These are phyloP conservation scores for Saguinus imperator DNA, from an alignment of 2,113 vertebrate species.

Conservation along the genomic window DNA sequence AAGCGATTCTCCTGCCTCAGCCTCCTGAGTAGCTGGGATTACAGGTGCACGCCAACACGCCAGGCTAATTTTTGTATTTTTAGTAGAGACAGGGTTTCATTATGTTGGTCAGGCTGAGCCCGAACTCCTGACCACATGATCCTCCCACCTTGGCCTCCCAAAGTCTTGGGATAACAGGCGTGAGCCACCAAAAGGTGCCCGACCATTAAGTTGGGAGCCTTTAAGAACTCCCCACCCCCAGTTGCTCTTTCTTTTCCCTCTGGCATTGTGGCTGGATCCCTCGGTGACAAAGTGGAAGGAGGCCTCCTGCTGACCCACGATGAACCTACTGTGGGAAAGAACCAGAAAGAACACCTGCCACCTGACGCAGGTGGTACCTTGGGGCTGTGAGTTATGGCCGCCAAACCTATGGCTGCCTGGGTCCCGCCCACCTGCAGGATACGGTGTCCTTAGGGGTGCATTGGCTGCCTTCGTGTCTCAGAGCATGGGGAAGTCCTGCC, in stretches of 20 bases:
- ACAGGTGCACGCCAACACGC: too few species aligned
- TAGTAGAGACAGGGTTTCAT: too few species aligned
- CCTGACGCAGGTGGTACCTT: neutral
- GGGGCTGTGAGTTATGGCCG: rapidly evolving
- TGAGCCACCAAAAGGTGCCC: too few species aligned
- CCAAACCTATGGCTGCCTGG: rapidly evolving
- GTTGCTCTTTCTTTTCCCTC: neutral
- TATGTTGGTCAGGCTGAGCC: too few species aligned
- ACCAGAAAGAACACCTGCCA: rapidly evolving
- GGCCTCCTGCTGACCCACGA: neutral
- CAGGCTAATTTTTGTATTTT: too few species aligned
- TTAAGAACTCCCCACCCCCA: neutral
- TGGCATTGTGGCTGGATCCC: neutral
- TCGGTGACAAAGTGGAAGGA: neutral
- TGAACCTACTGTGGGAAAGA: too few species aligned
- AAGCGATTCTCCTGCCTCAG: too few species aligned
- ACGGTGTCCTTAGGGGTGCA: too few species aligned
- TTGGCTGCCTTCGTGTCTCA: neutral
- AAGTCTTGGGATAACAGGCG: too few species aligned
- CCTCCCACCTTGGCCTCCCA: too few species aligned
- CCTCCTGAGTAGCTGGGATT: too few species aligned
- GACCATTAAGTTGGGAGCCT: rapidly evolving
- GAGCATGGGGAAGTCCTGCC: neutral
- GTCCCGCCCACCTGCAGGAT: rapidly evolving
- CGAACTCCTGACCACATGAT: too few species aligned